These are phyloP conservation scores for Drosophila bipectinata DNA, from an alignment of 1,140 invertebrate species.

Conservation along the genomic window DNA sequence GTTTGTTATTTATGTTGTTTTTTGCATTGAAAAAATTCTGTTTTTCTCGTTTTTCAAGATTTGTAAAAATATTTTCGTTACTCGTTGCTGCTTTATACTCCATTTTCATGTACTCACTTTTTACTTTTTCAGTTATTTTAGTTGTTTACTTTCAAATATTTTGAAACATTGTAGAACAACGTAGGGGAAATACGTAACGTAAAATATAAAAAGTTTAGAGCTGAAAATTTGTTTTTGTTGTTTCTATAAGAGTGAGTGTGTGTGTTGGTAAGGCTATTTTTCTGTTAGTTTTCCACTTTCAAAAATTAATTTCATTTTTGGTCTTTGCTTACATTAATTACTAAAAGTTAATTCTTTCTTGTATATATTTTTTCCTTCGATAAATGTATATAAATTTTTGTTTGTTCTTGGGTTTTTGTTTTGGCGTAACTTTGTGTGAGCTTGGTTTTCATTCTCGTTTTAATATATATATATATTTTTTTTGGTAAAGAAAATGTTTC, in stretches of 20 bases:
- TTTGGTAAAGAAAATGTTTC: constrained; percentile 65
- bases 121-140: background rate
- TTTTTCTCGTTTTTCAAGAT: constrained; percentile 23
- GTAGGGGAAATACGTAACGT: constrained; percentile 9
- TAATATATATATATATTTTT: constrained; percentile 13
- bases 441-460: constrained; percentile 36
- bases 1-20: constrained; percentile 35
- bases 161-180: constrained; percentile 29
- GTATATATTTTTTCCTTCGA: constrained; percentile 51
- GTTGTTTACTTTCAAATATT: background rate
- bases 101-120: constrained; percentile 7
- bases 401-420: constrained; percentile 2
- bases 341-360: constrained; percentile 52
- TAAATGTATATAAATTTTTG: constrained; percentile 58
- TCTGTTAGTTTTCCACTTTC: constrained; percentile 17
- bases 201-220: constrained; percentile 25
- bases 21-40: constrained; percentile 12
- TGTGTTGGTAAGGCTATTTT: constrained; percentile 54
- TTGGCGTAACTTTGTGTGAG: constrained; percentile 6
- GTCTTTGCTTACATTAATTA: constrained; percentile 68
- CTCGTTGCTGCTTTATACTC: constrained; percentile 19
- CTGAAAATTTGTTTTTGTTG: constrained; percentile 15
- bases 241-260: background rate
- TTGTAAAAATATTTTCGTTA: constrained; percentile 37
- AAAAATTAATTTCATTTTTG: constrained; percentile 56